Evolutionary conservation across 1,140 invertebrate genomes (phyloP), one percentile per base, ranked within the genome.

Genomic region (Pygmarrhopalites habei): DNA sequence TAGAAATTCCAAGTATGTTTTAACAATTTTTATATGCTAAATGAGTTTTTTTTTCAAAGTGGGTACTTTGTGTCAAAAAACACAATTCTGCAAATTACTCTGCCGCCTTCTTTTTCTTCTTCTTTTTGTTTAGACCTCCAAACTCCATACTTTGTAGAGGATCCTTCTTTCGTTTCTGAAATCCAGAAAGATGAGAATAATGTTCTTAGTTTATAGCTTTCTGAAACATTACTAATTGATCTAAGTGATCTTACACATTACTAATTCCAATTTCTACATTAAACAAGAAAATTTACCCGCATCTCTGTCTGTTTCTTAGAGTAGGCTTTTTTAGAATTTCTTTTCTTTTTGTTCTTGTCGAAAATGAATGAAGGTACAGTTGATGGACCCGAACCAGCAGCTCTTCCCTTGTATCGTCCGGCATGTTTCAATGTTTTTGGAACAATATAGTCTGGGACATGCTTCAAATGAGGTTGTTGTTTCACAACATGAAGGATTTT

Each of bases 361-460:
- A 28, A 23, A 7, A 60, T 32, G 7, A 35, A 29, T 51, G 39
- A 7, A 35, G 51, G 10, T 26, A 21, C 39, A 51, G 26, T 51
- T 47, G 39, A 63, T 62, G 30, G 35, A 23, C 49, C 60, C 25
- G 47, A 39, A 25, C 32, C 29, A 68, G 32, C 52, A 70, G 10
- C 51, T n/a, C n/a, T n/a, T 68, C 23, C 74, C 73, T 56, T 72
- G 76, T 3, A 72, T 72, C 72, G 71, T 72, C 19, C 78, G 0
- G 84, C 71, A 66, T 81, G 79, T 70, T 85, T 86, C 19, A 93
- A 75, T 0, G 87, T 84, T 2, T 82, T 79, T 1, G 90, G 90
- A 1, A 95, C 80, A 70, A 98, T 86, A 74, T 98, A 99, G 39
- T 96, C 92, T 0, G 95, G 95, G 2, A 99, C 89, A 75, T 98